Evolutionary conservation across 1,140 invertebrate genomes (phyloP), one percentile per base, ranked within the genome.

Genomic region (Batillaria attramentaria): DNA sequence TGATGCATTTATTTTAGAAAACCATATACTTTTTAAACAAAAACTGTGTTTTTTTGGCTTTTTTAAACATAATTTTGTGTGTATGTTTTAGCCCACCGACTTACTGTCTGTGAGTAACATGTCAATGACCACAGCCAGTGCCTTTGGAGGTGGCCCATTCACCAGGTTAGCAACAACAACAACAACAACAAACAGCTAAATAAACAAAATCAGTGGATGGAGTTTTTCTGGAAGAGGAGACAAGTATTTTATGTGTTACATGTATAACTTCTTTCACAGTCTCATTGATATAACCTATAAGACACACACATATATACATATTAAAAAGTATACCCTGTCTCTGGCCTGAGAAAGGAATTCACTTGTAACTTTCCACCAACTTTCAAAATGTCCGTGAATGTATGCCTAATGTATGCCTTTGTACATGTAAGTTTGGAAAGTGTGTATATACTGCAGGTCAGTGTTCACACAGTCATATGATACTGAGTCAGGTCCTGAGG

Each of bases 111-210:
- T 86, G 72, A n/a, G 84, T 85, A 20, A 24, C 70, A 28, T 35
- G 37, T n/a, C n/a, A 41, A 39, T 78, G 66, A 70, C 66, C 18
- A 35, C 65, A 16, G 37, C 85, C 10, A 90, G 89, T 77, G 86
- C 86, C 46, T 89, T 87, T 87, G 89, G 88, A 69, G 87, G 88
- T 28, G 89, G 89, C 28, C 89, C 89, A n/a, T 90, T 90, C 73
- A 87, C 89, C 41, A 85, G 88, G 88, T 89, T 65, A 78, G 65
- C n/a, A n/a, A n/a, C n/a, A n/a, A n/a, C n/a, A n/a, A n/a, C n/a
- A n/a, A 28, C 24, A 31, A 46, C 13, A n/a, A n/a, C n/a, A n/a
- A n/a, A n/a, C n/a, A n/a, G n/a, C n/a, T n/a, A n/a, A n/a, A n/a
- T n/a, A n/a, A 77, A 39, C 24, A 33, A 37, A 0, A 24, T 50